These are phyloP conservation scores for Sphaerodactylus townsendi DNA, from an alignment of 2,113 vertebrate species.

Conservation along the genomic window DNA sequence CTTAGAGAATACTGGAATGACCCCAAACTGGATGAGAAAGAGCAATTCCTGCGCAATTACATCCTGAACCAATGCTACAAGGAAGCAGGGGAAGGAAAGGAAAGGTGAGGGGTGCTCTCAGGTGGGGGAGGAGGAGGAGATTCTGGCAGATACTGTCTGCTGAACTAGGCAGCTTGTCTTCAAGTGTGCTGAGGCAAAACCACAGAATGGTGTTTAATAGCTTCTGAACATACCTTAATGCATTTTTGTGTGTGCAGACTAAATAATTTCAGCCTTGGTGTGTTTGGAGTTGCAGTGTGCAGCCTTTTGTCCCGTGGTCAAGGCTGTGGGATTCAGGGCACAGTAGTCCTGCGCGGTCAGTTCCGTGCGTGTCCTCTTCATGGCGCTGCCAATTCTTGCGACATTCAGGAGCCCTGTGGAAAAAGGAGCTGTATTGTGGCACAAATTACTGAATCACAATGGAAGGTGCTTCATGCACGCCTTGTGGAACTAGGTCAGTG, in stretches of 20 bases:
- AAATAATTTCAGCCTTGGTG: neutral
- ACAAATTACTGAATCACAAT: no score
- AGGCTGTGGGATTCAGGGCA: no score
- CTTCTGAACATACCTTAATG: neutral
- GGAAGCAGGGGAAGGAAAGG: conserved; percentile 65
- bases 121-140: neutral
- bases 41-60: conserved; percentile 87
- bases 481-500: neutral
- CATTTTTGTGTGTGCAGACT: neutral
- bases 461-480: no score
- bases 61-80: conserved; percentile 85
- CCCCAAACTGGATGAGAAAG: conserved; percentile 83
- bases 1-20: conserved; percentile 87
- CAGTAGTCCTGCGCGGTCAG: no score
- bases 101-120: conserved; percentile 31
- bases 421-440: no score
- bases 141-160: neutral
- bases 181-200: neutral
- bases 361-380: no score
- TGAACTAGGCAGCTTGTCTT: neutral
- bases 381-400: no score
- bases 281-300: neutral
- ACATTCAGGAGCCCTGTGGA: no score
- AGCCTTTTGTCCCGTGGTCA: neutral
- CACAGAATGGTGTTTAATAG: neutral